Evolutionary conservation across 2,797 vertebrate species (phyloP).

Genomic region (Valencia hispanica): DNA sequence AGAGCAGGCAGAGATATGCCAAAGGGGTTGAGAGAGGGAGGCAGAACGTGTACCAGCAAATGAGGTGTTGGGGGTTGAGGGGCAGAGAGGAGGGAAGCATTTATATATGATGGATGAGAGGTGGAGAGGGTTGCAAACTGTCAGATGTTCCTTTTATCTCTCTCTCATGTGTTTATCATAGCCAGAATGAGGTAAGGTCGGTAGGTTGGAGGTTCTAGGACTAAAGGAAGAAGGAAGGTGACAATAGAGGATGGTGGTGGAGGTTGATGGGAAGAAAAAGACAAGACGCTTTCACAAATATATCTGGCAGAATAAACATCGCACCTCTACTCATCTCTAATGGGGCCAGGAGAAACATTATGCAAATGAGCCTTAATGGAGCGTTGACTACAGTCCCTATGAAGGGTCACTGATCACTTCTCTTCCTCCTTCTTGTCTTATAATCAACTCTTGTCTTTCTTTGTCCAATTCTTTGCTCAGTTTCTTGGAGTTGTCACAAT

Average conservation of each 20-base stretch:
- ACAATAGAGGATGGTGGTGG: conserved; percentile 15
- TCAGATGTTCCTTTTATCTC: conserved; percentile 74
- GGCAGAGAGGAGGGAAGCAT: conserved; percentile 46
- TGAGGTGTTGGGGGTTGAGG: conserved; percentile 27
- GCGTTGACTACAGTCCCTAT: conserved; percentile 45
- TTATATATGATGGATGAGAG: conserved; percentile 74
- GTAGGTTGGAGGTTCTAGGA: conserved; percentile 28
- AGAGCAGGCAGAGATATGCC: conserved; percentile 43
- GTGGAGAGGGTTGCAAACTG: conserved; percentile 66
- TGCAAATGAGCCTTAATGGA: conserved; percentile 78
- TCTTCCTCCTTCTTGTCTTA: conserved; percentile 16
- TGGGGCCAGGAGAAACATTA: conserved; percentile 74
- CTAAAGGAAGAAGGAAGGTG: conserved; percentile 33
- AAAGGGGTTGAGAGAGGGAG: conserved; percentile 36
- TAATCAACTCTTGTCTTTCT: conserved; percentile 7
- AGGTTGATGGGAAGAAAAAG: not conserved
- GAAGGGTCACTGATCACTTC: conserved; percentile 51
- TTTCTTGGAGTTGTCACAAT: conserved; percentile 26
- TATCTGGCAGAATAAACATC: conserved; percentile 50
- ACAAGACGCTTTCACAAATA: conserved; percentile 41
- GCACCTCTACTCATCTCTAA: conserved; percentile 63
- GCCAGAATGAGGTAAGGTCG: conserved; percentile 48
- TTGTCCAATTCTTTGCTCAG: conserved; percentile 20
- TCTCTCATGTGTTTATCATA: conserved; percentile 53
- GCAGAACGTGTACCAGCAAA: conserved; percentile 61